phyloP scores from a whole-genome alignment of 2,888 invertebrate genomes.

The Ceramica pisi region DNA sequence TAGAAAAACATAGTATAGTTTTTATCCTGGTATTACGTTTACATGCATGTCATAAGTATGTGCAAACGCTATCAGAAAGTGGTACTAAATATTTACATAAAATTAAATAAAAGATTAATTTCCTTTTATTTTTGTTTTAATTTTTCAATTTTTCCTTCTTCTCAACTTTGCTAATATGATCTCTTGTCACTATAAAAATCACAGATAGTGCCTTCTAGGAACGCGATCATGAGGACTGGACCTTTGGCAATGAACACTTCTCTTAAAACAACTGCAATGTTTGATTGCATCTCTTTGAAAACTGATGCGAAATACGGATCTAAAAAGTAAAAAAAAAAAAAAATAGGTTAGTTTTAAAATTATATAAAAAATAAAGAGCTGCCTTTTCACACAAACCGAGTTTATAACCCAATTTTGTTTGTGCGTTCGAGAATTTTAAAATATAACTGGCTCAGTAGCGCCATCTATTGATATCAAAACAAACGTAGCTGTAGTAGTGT shows the following conservation, averaged over 20 bases:
- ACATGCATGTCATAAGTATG: too few relatives aligned
- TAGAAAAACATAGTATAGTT: too few relatives aligned
- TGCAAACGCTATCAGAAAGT: too few relatives aligned
- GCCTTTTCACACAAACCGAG: neutral
- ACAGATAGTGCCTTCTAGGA: slow-evolving; percentile 35
- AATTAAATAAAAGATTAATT: too few relatives aligned
- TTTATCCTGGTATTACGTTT: too few relatives aligned
- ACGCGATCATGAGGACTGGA: slow-evolving; percentile 31
- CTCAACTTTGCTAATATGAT: neutral
- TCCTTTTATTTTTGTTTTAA: too few relatives aligned
- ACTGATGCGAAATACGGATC: slow-evolving; percentile 1
- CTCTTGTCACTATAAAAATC: slow-evolving; percentile 17
- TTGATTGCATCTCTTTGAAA: slow-evolving; percentile 8
- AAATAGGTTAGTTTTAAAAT: too few relatives aligned
- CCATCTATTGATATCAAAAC: slow-evolving; percentile 1
- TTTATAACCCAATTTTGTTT: neutral
- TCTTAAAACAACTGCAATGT: neutral
- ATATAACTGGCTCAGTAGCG: neutral
- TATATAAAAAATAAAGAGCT: too few relatives aligned
- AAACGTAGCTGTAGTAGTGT: neutral
- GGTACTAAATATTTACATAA: too few relatives aligned
- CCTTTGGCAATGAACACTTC: slow-evolving; percentile 23
- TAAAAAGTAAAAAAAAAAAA: neutral
- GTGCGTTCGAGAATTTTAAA: neutral
- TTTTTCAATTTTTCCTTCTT: neutral